Evolutionary conservation across 2,797 vertebrate species (phyloP).

Genomic region (Graptemys geographica): DNA sequence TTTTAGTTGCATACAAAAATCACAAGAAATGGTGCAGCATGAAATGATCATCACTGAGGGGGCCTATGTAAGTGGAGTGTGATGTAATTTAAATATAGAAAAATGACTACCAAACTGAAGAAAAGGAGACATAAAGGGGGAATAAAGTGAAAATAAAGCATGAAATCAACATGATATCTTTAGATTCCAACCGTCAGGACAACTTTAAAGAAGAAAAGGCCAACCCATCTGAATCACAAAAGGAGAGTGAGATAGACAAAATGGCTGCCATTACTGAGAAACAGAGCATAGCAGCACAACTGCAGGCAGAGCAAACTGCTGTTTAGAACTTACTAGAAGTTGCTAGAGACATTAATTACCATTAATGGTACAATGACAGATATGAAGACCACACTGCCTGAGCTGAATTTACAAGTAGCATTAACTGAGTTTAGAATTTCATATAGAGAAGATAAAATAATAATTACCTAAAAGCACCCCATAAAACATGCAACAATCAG

Average conservation of each 20-base stretch:
- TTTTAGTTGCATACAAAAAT: background rate
- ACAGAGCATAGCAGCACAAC: background rate
- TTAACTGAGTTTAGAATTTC: constrained; percentile 10
- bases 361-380: background rate
- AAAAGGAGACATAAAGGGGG: background rate
- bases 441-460: background rate
- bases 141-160: background rate
- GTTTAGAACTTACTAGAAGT: background rate
- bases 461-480: background rate
- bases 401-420: background rate
- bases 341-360: background rate
- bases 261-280: background rate
- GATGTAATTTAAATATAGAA: background rate
- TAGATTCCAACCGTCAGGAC: background rate
- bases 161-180: background rate
- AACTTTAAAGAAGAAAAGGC: background rate
- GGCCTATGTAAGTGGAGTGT: background rate
- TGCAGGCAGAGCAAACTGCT: background rate
- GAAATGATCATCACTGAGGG: background rate
- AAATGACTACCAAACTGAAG: background rate
- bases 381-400: background rate
- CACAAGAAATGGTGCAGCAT: background rate
- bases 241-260: background rate
- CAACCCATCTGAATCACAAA: background rate
- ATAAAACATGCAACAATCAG: background rate